Evolutionary conservation across 2,113 vertebrate genomes (phyloP).

Genomic region (Xenus cinereus): DNA sequence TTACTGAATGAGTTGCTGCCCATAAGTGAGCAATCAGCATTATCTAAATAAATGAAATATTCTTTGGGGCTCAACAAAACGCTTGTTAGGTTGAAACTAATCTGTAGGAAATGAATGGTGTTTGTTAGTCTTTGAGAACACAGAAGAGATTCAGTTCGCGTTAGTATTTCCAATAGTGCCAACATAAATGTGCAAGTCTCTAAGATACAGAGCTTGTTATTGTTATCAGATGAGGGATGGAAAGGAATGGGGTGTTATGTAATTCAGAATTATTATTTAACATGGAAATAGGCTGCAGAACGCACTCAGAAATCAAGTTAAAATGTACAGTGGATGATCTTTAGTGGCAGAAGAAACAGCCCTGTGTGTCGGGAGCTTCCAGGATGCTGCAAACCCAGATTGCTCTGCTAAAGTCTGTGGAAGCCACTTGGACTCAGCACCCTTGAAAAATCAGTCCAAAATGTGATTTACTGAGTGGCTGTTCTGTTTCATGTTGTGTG

Average conservation of each 20-base stretch:
- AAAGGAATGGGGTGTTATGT: conserved; percentile 7
- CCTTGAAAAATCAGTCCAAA: background rate
- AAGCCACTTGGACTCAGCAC: background rate
- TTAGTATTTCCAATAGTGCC: conserved; percentile 69
- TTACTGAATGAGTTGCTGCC: conserved; percentile 57
- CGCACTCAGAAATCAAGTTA: conserved; percentile 5
- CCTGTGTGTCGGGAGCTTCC: background rate
- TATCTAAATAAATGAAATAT: conserved; percentile 79
- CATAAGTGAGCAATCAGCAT: conserved; percentile 71
- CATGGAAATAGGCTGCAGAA: conserved; percentile 24
- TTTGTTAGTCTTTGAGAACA: conserved; percentile 75
- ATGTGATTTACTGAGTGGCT: background rate
- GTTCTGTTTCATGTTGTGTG: background rate
- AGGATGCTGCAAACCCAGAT: background rate
- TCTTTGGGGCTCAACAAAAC: conserved; percentile 73
- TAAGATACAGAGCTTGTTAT: conserved; percentile 67
- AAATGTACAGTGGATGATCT: background rate
- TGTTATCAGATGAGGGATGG: conserved; percentile 70
- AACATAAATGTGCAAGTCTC: conserved; percentile 71
- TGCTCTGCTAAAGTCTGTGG: background rate
- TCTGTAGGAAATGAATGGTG: conserved; percentile 75
- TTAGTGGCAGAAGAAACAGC: conserved; percentile 3
- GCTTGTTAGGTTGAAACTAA: conserved; percentile 74
- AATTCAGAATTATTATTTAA: conserved; percentile 46
- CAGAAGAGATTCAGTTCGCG: conserved; percentile 65